A percentile compares a stretch with the other conserved stretches of the same genome.
Evolutionary conservation across 2,888 invertebrate species (phyloP).

Genomic region (Clistopyga incitator): DNA sequence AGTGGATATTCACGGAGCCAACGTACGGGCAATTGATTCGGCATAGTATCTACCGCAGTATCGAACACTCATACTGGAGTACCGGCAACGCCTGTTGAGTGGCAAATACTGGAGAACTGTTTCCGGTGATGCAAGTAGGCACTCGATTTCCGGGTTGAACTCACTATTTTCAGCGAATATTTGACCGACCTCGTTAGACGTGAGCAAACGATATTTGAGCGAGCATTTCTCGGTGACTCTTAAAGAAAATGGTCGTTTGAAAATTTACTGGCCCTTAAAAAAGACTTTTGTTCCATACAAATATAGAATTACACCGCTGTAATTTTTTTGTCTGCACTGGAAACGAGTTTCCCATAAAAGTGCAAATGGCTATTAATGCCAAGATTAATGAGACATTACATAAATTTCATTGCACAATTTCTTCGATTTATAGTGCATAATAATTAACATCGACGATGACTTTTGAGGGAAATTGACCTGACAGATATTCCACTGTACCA

Average conservation of each 20-base stretch:
- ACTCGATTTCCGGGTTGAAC: neutral
- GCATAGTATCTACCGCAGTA: neutral
- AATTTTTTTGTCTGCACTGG: neutral
- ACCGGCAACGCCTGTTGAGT: neutral
- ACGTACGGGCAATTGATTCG: slow-evolving; percentile 48
- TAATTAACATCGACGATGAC: slow-evolving; percentile 22
- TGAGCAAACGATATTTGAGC: neutral
- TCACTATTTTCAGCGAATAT: neutral
- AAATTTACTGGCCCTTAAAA: neutral
- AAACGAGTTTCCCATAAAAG: neutral
- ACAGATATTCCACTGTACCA: neutral
- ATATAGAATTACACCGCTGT: neutral
- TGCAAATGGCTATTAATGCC: slow-evolving; percentile 32
- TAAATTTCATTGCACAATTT: slow-evolving; percentile 29
- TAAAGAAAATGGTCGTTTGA: no score
- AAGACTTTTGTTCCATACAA: neutral
- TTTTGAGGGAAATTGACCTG: slow-evolving; percentile 15
- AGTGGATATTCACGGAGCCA: slow-evolving; percentile 15
- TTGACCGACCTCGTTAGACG: neutral
- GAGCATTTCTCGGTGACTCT: neutral
- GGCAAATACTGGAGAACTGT: neutral
- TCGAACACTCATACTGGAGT: neutral
- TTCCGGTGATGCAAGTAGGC: neutral
- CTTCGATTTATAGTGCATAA: slow-evolving; percentile 28
- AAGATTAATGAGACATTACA: slow-evolving; percentile 30